Evolutionary conservation across 2,113 vertebrate genomes (phyloP).

Genomic region (Sebastes schlegelii): DNA sequence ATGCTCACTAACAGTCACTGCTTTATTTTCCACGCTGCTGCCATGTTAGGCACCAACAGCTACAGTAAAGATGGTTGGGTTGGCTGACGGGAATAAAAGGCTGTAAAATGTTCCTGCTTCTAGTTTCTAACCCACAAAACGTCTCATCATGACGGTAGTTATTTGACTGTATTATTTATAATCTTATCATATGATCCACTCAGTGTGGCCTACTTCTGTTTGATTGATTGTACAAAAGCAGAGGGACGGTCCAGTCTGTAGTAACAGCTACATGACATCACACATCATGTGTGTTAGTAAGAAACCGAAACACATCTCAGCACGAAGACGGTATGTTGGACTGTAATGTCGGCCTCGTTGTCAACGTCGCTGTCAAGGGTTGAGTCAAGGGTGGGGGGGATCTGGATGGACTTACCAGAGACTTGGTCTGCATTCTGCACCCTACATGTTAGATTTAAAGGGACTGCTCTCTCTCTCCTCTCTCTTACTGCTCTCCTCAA

Average conservation of each 20-base stretch:
- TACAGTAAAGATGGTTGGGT: background rate
- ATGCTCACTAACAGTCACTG: background rate
- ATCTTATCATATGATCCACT: constrained; percentile 43
- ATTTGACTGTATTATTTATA: constrained; percentile 48
- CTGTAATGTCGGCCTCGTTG: background rate
- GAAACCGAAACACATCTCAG: background rate
- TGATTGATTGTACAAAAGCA: constrained; percentile 34
- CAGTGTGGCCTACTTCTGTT: constrained; percentile 53
- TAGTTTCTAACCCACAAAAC: constrained; percentile 10
- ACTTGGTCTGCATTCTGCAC: too few relatives aligned
- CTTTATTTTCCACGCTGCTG: background rate
- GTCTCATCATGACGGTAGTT: constrained; percentile 1
- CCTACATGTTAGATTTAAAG: too few relatives aligned
- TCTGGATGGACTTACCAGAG: too few relatives aligned
- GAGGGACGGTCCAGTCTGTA: background rate
- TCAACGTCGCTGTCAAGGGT: too few relatives aligned
- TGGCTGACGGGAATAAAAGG: constrained; percentile 19
- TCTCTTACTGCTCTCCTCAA: background rate
- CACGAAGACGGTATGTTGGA: background rate
- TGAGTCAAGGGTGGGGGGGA: too few relatives aligned
- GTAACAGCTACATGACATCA: background rate
- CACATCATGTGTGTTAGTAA: constrained; percentile 1
- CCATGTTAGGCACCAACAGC: constrained; percentile 5
- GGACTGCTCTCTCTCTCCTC: background rate
- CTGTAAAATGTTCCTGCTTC: constrained; percentile 5